These are phyloP conservation scores for Carettochelys insculpta DNA, from an alignment of 2,113 vertebrate species.

Conservation along the genomic window DNA sequence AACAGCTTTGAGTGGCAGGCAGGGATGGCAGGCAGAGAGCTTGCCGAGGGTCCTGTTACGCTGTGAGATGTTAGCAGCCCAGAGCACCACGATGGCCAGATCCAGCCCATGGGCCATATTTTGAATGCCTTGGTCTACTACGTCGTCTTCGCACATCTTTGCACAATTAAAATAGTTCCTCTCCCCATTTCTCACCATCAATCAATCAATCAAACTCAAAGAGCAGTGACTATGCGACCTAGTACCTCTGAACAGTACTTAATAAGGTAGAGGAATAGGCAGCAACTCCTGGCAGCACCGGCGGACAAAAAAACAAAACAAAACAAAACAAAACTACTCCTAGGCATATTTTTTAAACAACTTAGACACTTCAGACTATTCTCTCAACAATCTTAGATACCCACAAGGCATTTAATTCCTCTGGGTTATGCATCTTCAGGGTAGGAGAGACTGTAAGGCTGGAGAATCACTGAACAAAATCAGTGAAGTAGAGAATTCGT, in stretches of 20 bases:
- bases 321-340: no score
- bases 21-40: no score
- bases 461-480: background rate
- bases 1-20: no score
- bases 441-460: background rate
- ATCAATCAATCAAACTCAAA: background rate
- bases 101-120: no score
- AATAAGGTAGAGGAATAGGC: background rate
- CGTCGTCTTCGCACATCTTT: background rate
- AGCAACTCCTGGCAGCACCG: no score
- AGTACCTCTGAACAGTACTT: background rate
- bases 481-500: rapidly evolving
- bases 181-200: background rate
- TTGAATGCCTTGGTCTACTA: no score
- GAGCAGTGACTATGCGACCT: background rate
- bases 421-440: background rate
- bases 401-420: background rate
- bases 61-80: no score
- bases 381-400: background rate
- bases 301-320: no score
- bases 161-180: background rate
- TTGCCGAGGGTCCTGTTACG: no score
- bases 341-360: no score
- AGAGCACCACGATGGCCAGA: no score
- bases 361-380: background rate